These are phyloP conservation scores for Simalia tracyae DNA, from an alignment of 2,797 vertebrate species.

Conservation along the genomic window DNA sequence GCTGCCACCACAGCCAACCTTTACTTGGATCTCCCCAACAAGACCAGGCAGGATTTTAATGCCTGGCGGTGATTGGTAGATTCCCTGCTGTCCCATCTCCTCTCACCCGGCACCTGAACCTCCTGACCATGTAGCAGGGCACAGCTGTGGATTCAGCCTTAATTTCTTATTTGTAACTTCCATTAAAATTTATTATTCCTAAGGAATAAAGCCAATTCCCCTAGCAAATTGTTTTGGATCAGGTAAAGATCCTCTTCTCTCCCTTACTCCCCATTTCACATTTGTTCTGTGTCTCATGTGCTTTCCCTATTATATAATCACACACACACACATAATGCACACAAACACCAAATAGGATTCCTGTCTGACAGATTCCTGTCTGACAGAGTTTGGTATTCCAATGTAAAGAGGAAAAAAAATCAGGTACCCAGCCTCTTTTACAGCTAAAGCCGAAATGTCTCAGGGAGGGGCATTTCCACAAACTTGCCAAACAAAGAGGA, in stretches of 20 bases:
- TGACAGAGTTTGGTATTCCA: background rate
- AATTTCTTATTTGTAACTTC: background rate
- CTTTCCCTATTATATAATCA: background rate
- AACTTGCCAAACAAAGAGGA: background rate
- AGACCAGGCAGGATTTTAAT: background rate
- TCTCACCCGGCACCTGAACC: background rate
- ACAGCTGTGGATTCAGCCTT: background rate
- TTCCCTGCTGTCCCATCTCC: background rate
- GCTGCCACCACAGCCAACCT: background rate
- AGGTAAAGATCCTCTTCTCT: background rate
- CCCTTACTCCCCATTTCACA: background rate
- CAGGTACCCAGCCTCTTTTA: background rate
- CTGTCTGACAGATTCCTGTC: background rate
- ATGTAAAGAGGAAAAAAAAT: background rate
- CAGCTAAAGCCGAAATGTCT: background rate
- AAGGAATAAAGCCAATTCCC: background rate
- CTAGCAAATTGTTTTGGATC: background rate
- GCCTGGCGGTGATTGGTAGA: background rate
- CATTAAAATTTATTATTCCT: background rate
- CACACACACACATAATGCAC: background rate
- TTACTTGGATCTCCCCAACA: background rate
- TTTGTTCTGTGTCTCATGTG: background rate
- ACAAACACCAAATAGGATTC: background rate
- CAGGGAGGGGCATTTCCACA: background rate
- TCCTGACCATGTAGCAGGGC: background rate